These are phyloP conservation scores for Antheraea mylitta DNA, from an alignment of 1,140 invertebrate genomes.

Conservation along the genomic window DNA sequence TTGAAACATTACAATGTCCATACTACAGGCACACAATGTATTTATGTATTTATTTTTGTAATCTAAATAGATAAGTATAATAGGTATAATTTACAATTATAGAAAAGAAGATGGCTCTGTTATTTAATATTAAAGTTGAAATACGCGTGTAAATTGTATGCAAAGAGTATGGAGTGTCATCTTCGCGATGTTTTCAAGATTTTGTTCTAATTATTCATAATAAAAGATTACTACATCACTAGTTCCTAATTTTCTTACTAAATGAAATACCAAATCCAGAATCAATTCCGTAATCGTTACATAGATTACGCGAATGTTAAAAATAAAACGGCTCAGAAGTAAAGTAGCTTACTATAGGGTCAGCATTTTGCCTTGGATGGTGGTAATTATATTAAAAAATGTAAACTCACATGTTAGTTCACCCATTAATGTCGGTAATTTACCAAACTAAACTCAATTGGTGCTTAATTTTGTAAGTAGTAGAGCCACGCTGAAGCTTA, in stretches of 20 bases:
- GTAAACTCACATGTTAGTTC: no score
- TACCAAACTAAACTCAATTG: no score
- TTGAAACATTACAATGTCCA: not conserved
- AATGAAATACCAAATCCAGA: no score
- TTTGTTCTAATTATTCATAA: conserved; percentile 10
- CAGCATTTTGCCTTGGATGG: no score
- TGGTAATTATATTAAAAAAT: no score
- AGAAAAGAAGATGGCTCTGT: not conserved
- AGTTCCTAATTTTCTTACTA: not conserved
- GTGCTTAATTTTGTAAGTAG: no score
- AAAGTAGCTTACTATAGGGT: no score
- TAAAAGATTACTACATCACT: conserved; percentile 36
- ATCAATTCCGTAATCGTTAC: no score
- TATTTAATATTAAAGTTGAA: not conserved
- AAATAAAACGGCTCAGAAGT: no score
- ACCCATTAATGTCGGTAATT: no score
- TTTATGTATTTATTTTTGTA: conserved; percentile 4
- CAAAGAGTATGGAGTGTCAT: not conserved
- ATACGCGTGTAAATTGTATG: not conserved
- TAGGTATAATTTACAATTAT: not conserved
- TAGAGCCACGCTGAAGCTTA: no score
- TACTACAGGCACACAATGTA: conserved; percentile 1
- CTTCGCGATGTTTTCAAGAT: not conserved
- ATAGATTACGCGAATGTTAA: no score
- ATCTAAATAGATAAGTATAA: not conserved